Conservation (phyloP, 2,113 vertebrate genomes). For the Nothocercus nigrocapillus region DNA sequence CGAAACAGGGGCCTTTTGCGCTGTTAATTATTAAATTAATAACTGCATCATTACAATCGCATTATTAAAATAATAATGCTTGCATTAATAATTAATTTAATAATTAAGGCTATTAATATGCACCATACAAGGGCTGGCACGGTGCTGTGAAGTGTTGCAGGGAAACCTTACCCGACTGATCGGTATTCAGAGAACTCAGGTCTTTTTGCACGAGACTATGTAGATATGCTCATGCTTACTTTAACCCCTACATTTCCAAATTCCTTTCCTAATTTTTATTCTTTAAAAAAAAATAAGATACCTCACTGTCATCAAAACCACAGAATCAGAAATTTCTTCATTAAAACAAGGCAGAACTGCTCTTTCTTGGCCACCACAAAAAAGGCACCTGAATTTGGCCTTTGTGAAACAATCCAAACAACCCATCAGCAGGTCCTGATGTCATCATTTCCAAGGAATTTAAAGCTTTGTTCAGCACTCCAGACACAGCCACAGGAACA, state of each 20-base stretch:
- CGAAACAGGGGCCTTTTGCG: background rate
- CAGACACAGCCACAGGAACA: background rate
- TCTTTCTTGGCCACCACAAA: background rate
- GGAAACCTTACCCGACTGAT: background rate
- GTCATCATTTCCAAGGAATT: background rate
- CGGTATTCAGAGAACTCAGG: background rate
- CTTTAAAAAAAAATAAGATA: background rate
- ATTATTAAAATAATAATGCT: background rate
- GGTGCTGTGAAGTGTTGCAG: background rate
- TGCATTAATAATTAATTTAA: background rate
- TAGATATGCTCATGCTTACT: background rate
- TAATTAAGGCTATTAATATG: slow-evolving; percentile 43
- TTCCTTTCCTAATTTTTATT: background rate
- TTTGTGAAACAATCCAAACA: background rate
- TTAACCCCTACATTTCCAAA: background rate
- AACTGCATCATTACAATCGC: background rate
- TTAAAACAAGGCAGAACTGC: slow-evolving; percentile 1
- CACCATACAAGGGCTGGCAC: slow-evolving; percentile 27
- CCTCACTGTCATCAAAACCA: background rate
- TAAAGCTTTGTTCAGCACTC: background rate
- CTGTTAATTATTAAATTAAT: background rate
- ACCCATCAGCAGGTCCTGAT: background rate
- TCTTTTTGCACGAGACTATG: background rate
- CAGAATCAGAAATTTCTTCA: background rate
- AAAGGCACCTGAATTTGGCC: background rate